Evolutionary conservation across 2,797 vertebrate genomes (phyloP).

Genomic region (Cynodonichthys magdalenae): DNA sequence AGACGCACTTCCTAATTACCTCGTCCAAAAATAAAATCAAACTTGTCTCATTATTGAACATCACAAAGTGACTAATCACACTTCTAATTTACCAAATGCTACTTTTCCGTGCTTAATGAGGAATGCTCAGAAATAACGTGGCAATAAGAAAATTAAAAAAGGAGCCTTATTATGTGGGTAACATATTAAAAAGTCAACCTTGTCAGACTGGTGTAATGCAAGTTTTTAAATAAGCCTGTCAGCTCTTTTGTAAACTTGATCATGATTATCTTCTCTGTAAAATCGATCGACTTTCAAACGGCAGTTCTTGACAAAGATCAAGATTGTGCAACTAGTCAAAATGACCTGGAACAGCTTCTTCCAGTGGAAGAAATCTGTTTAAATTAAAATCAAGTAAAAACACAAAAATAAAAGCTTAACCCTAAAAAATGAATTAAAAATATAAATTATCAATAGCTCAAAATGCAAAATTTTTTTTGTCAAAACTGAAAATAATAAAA

Average conservation of each 20-base stretch:
- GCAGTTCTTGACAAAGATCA: neutral
- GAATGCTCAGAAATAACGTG: neutral
- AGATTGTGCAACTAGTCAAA: neutral
- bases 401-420: no score
- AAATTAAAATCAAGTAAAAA: no score
- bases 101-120: neutral
- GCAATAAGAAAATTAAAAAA: neutral
- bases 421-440: no score
- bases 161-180: neutral
- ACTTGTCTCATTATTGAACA: neutral
- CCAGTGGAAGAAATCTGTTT: no score
- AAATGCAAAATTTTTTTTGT: no score
- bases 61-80: constrained; percentile 7
- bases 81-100: constrained; percentile 20
- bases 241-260: neutral
- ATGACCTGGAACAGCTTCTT: neutral
- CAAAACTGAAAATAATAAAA: no score
- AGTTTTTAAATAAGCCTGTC: neutral
- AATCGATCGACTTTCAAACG: neutral
- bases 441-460: no score
- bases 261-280: neutral
- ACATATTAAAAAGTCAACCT: no score
- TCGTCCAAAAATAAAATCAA: constrained; percentile 7
- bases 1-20: constrained; percentile 19
- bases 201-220: neutral